Conservation (phyloP, 1,140 invertebrate species). For the Apis cerana region DNA sequence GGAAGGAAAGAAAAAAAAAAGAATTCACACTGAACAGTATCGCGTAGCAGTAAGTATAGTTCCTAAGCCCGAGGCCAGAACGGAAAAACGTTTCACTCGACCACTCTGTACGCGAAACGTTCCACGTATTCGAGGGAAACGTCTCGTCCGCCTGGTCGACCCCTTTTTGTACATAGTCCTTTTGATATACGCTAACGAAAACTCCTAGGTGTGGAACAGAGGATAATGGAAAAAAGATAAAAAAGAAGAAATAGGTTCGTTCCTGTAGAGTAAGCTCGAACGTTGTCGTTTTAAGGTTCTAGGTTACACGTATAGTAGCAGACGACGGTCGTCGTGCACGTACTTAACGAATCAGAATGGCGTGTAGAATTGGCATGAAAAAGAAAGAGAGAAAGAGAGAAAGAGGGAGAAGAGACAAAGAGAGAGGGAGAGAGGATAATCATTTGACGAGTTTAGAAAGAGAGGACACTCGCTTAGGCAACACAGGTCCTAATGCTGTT, state of each 20-base stretch:
- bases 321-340: conserved; percentile 57
- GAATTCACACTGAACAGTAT: conserved; percentile 60
- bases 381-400: conserved; percentile 26
- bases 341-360: conserved; percentile 63
- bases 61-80: conserved; percentile 69
- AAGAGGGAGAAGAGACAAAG: not conserved
- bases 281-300: conserved; percentile 47
- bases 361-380: conserved; percentile 1
- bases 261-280: conserved; percentile 66
- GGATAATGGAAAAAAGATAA: not conserved
- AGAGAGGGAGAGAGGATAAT: not conserved
- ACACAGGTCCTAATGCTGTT: not conserved
- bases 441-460: not conserved
- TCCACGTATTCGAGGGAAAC: conserved; percentile 16
- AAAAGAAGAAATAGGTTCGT: conserved; percentile 61
- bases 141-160: conserved; percentile 11
- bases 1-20: not conserved
- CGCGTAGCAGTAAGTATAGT: conserved; percentile 76
- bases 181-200: conserved; percentile 74
- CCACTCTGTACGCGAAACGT: not conserved
- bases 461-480: conserved; percentile 13
- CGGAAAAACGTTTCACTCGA: not conserved
- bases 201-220: conserved; percentile 64
- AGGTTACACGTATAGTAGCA: conserved; percentile 31
- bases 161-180: conserved; percentile 74